Conservation (phyloP, 2,797 vertebrate species). For the Anolis apletophallus region DNA sequence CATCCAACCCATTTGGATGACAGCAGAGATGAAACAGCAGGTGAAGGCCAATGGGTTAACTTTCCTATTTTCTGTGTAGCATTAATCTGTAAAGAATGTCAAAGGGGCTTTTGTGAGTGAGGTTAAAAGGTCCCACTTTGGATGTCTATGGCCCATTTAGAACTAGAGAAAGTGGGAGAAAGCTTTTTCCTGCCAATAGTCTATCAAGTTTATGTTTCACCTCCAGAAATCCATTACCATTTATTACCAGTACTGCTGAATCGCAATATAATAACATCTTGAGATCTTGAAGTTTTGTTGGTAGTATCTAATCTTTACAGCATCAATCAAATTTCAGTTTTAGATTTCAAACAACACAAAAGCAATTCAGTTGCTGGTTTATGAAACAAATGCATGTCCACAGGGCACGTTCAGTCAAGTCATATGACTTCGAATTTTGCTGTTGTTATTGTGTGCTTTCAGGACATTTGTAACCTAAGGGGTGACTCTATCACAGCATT, state of each 20-base stretch:
- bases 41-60: not conserved
- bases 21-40: not conserved
- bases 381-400: not conserved
- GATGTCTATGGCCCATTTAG: conserved; percentile 34
- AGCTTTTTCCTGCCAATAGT: conserved; percentile 27
- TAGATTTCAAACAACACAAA: conserved; percentile 37
- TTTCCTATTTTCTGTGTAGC: conserved; percentile 9
- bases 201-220: conserved; percentile 52
- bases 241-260: conserved; percentile 46
- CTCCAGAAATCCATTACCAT: conserved; percentile 45
- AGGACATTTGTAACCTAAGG: too few species aligned
- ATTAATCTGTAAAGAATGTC: not conserved
- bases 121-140: conserved; percentile 34
- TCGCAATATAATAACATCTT: not conserved
- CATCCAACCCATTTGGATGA: not conserved
- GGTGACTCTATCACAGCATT: too few species aligned
- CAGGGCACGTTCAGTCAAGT: not conserved
- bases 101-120: conserved; percentile 25
- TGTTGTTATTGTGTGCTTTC: too few species aligned
- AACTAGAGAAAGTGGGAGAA: conserved; percentile 56
- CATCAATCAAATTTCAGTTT: conserved; percentile 52
- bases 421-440: not conserved
- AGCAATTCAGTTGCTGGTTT: conserved; percentile 2
- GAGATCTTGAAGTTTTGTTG: conserved; percentile 53
- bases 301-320: conserved; percentile 45